Conservation (phyloP, 2,797 vertebrate species). For the Schizopygopsis malacanthus region DNA sequence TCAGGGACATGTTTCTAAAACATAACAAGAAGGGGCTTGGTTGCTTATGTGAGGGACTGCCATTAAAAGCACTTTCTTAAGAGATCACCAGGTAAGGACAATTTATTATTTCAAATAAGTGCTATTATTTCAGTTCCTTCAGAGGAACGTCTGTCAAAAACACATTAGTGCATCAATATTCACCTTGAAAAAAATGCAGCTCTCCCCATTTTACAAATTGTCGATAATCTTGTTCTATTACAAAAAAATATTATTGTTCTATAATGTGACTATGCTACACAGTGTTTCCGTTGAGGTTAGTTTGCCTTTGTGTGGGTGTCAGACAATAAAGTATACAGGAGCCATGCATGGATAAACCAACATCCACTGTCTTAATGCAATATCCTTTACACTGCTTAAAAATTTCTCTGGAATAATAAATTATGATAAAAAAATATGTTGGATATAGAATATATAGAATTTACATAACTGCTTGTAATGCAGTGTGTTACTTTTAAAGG, state of each 20-base stretch:
- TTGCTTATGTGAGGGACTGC: neutral
- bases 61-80: constrained; percentile 15
- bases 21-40: neutral
- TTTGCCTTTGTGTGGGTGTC: neutral
- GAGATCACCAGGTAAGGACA: constrained; percentile 3
- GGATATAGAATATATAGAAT: neutral
- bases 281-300: neutral
- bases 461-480: neutral
- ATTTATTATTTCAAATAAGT: constrained; percentile 17
- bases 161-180: constrained; percentile 29
- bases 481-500: neutral
- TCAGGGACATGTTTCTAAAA: constrained; percentile 26
- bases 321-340: neutral
- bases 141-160: neutral
- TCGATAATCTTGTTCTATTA: neutral
- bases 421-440: neutral
- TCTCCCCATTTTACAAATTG: neutral
- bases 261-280: neutral
- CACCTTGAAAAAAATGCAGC: constrained; percentile 27
- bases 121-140: constrained; percentile 6
- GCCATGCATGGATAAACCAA: neutral
- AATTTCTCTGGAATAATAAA: neutral
- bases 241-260: neutral
- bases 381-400: neutral
- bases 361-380: neutral